Percentiles rank a stretch among this genome's conserved stretches.
Conservation (phyloP, 2,797 vertebrate species). For the Sparidentex hasta region DNA sequence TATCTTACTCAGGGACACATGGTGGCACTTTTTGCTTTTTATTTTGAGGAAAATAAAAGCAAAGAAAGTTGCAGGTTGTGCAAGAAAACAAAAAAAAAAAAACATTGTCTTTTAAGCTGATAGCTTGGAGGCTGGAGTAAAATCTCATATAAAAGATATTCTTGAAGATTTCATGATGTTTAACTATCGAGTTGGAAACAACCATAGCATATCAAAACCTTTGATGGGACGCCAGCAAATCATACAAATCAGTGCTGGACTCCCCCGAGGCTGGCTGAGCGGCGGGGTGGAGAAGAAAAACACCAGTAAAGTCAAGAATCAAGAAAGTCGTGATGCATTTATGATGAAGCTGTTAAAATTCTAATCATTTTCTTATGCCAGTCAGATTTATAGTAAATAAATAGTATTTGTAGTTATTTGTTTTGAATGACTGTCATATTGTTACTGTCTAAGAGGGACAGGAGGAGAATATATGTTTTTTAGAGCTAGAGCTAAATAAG, state of each 20-base stretch:
- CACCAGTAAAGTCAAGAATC: not conserved
- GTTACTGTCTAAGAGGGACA: too few species aligned
- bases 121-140: too few species aligned
- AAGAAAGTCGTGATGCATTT: not conserved
- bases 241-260: not conserved
- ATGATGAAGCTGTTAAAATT: not conserved
- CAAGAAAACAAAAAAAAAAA: too few species aligned
- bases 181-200: not conserved
- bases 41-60: not conserved
- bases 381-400: not conserved
- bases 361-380: not conserved
- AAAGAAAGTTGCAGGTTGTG: not conserved
- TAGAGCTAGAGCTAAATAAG: too few species aligned
- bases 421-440: too few species aligned
- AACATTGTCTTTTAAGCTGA: not conserved
- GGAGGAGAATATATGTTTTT: too few species aligned
- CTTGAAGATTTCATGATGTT: too few species aligned
- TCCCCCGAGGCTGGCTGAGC: not conserved
- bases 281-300: not conserved
- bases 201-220: not conserved
- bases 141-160: too few species aligned
- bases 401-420: too few species aligned
- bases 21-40: conserved; percentile 47
- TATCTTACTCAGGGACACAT: conserved; percentile 44
- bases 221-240: not conserved